Evolutionary conservation across 2,888 invertebrate species (phyloP), one percentile per base, ranked within the genome.

Genomic region (Sthenelais limicola): DNA sequence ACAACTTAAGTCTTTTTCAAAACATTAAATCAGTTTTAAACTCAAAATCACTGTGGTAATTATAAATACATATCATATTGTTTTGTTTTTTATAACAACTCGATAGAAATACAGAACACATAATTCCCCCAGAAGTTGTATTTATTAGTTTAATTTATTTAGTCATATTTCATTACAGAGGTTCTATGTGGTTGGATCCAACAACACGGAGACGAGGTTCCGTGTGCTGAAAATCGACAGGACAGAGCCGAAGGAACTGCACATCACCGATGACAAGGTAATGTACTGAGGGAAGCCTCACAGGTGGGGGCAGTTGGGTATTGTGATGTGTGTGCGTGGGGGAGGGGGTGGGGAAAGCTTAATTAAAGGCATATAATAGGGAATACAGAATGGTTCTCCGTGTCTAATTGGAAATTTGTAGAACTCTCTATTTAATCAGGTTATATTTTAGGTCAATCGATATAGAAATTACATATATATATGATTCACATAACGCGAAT

Each of bases 151-250:
- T 71, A 24, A 18, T 28, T 2, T 43, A 24, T 21, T 67, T 47
- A 33, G 30, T 18, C 68, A 54, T 54, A 24, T 73, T 32, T 66
- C 43, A 67, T 72, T 73, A 80, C 88, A 97, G 95, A 92, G 94
- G 84, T 95, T 94, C 87, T 98, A 95, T 88, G 90, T 99, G 58
- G 95, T 99, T 84, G 99, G 98, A 4, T 96, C 96, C 18, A 98
- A 98, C 86, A 95, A 95, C 83, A 94, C 94, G 0, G 93, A 96
- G 86, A 95, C 94, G 0, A 91, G 94, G 71, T 98, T 97, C 86
- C 91, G 97, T 75, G 93, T 98, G 0, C 90, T 99, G 21, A 96
- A 96, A 89, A 96, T 99, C 79, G 97, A 98, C 87, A 91, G 98
- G 72, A 94, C 94, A 74, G 94, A 95, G 82, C 92, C 94, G 0